Evolutionary conservation across 2,888 invertebrate genomes (phyloP).

Genomic region (Rotaria sp.): DNA sequence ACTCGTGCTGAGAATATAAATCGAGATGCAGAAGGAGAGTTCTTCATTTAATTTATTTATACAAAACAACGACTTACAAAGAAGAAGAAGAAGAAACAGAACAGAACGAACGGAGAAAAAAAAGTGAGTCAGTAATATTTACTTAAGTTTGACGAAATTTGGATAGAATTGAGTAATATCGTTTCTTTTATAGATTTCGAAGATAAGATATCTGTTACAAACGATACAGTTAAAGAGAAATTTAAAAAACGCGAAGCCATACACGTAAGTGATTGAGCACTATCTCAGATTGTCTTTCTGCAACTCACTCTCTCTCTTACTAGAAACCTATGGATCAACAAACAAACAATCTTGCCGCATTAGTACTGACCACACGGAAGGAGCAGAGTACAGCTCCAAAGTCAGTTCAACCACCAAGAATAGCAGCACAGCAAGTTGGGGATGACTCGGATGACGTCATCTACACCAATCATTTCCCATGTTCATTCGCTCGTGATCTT

Average conservation of each 20-base stretch:
- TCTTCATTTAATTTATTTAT: neutral
- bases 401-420: neutral
- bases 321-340: neutral
- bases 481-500: neutral
- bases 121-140: neutral
- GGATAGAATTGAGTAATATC: neutral
- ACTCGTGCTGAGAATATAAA: neutral
- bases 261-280: neutral
- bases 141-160: neutral
- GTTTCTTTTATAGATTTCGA: neutral
- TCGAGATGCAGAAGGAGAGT: neutral
- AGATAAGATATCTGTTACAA: neutral
- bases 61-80: neutral
- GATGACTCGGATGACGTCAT: neutral
- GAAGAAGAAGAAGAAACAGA: neutral
- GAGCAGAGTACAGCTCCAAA: neutral
- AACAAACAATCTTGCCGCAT: neutral
- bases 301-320: neutral
- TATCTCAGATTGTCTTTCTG: neutral
- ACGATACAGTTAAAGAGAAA: neutral
- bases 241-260: neutral
- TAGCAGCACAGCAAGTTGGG: neutral
- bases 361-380: neutral
- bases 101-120: neutral
- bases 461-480: neutral